A percentile compares a stretch with the other conserved stretches of the same genome.
Conservation (phyloP, 2,113 vertebrate genomes). For the Oreochromis tanganicae region DNA sequence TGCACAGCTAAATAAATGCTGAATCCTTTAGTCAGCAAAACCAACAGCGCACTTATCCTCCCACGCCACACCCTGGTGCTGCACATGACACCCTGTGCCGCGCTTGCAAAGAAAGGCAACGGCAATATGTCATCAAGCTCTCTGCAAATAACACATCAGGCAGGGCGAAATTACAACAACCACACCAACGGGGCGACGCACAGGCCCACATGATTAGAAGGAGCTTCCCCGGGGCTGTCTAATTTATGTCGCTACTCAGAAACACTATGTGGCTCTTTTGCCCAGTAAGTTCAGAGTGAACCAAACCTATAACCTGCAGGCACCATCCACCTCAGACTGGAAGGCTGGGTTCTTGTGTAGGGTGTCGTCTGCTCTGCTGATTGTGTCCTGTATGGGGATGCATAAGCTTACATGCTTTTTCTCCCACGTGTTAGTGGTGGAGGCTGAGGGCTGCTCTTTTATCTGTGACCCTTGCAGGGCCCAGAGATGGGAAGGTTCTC, state of each 20-base stretch:
- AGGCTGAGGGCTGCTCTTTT: conserved; percentile 52
- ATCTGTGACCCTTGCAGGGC: conserved; percentile 68
- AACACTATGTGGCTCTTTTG: conserved; percentile 30
- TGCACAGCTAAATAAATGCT: conserved; percentile 15
- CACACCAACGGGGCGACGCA: conserved; percentile 54
- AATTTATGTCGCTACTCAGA: conserved; percentile 66
- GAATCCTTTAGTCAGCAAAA: conserved; percentile 36
- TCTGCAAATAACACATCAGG: conserved; percentile 70
- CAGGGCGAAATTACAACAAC: conserved; percentile 67
- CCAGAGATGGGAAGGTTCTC: conserved; percentile 65
- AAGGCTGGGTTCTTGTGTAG: conserved; percentile 16
- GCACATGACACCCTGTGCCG: conserved; percentile 16
- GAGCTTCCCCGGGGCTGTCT: conserved; percentile 57
- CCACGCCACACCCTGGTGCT: conserved; percentile 59
- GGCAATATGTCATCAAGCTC: conserved; percentile 53
- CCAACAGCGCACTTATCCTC: conserved; percentile 41
- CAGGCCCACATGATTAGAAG: conserved; percentile 72
- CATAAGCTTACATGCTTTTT: not conserved
- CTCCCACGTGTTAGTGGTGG: conserved; percentile 23
- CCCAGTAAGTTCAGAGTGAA: conserved; percentile 25
- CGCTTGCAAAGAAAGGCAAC: conserved; percentile 28
- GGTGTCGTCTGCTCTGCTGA: not conserved
- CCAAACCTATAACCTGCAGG: not conserved
- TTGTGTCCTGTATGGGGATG: not conserved
- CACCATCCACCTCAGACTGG: not conserved